phyloP scores from a whole-genome alignment of 2,888 invertebrate species.

The Drosophila cognata region DNA sequence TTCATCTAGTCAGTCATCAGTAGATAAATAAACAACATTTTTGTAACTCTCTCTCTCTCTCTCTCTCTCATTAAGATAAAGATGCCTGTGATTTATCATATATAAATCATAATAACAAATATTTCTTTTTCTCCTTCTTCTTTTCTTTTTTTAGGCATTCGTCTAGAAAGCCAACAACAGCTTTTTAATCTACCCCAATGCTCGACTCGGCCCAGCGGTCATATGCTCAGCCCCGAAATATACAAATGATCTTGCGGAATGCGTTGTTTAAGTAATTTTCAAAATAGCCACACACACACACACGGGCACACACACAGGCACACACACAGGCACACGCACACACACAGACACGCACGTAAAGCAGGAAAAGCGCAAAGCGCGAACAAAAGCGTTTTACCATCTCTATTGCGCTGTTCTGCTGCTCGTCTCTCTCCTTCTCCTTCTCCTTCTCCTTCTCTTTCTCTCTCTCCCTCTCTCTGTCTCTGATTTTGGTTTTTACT shows the following conservation, averaged over 20 bases:
- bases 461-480: slow-evolving; percentile 1
- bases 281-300: slow-evolving; percentile 36
- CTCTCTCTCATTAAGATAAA: background rate
- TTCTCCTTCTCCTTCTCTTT: background rate
- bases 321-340: background rate
- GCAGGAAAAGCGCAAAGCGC: slow-evolving; percentile 62
- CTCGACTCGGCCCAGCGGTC: background rate
- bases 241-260: slow-evolving; percentile 31
- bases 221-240: slow-evolving; percentile 10
- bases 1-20: background rate
- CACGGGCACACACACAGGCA: background rate
- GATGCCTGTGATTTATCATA: background rate
- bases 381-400: slow-evolving; percentile 65
- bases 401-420: slow-evolving; percentile 16
- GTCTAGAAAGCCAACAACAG: slow-evolving; percentile 2
- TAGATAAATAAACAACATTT: background rate
- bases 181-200: slow-evolving; percentile 21
- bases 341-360: slow-evolving; percentile 11
- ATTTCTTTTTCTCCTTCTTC: background rate
- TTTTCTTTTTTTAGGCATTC: background rate
- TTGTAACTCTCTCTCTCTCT: background rate
- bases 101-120: background rate
- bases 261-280: slow-evolving; percentile 34
- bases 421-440: slow-evolving; percentile 13
- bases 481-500: slow-evolving; percentile 31